These are phyloP conservation scores for Amazona guildingii DNA, from an alignment of 2,113 vertebrate species.

Conservation along the genomic window DNA sequence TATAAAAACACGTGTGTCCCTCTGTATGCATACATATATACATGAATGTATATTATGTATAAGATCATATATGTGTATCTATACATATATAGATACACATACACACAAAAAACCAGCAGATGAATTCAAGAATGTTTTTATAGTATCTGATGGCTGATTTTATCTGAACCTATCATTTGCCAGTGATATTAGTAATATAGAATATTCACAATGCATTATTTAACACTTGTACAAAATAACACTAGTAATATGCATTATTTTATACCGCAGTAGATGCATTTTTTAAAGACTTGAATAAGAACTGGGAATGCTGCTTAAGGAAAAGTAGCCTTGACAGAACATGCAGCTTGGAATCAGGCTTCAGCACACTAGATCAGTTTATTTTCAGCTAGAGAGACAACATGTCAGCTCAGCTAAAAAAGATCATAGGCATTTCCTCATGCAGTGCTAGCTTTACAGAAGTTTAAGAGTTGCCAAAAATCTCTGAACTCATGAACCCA, in stretches of 20 bases:
- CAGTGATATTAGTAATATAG: background rate
- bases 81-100: too few species aligned
- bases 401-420: slow-evolving; percentile 54
- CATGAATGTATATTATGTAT: background rate
- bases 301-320: background rate
- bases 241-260: background rate
- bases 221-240: background rate
- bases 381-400: slow-evolving; percentile 66
- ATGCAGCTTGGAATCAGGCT: slow-evolving; percentile 1
- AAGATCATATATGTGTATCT: background rate
- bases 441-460: slow-evolving; percentile 26
- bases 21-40: background rate
- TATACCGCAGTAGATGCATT: background rate
- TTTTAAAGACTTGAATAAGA: background rate
- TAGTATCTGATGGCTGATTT: background rate
- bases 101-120: background rate
- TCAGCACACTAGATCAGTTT: slow-evolving; percentile 15
- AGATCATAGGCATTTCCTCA: slow-evolving; percentile 46
- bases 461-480: slow-evolving; percentile 30
- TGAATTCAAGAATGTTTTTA: background rate
- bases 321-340: slow-evolving; percentile 33
- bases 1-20: accelerated
- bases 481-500: slow-evolving; percentile 31
- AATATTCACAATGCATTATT: background rate
- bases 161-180: background rate